These are phyloP conservation scores for Trachythela sp. DNA, from an alignment of 64 coral and sea anemone genomes.

Conservation along the genomic window DNA sequence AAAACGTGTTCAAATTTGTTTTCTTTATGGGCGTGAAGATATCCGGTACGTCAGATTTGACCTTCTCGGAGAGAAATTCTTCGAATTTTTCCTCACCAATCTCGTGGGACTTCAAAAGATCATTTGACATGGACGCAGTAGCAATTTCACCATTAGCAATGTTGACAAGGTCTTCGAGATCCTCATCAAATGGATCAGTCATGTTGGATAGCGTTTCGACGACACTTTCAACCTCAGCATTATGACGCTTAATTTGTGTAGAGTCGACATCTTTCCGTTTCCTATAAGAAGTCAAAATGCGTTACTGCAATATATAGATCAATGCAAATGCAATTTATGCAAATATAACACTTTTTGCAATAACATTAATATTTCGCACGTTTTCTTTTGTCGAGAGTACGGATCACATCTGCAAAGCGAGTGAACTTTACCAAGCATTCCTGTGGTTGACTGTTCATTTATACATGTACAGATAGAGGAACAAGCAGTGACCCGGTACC, in stretches of 20 bases:
- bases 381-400: no score
- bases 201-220: slow-evolving; percentile 17
- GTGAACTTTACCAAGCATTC: no score
- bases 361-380: no score
- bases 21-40: slow-evolving; percentile 11
- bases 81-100: slow-evolving; percentile 7
- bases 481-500: no score
- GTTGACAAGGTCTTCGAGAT: not conserved
- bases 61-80: slow-evolving; percentile 2
- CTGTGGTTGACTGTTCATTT: no score
- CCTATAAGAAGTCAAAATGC: not conserved
- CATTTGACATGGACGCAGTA: not conserved
- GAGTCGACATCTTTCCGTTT: slow-evolving; percentile 15
- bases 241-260: no score
- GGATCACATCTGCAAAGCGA: no score
- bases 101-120: slow-evolving; percentile 11
- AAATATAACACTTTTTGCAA: no score
- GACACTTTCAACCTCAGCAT: slow-evolving; percentile 3
- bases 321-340: no score
- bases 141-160: slow-evolving; percentile 13
- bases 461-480: no score
- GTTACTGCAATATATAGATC: no score
- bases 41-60: not conserved
- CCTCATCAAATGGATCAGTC: not conserved
- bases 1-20: slow-evolving; percentile 6